Evolutionary conservation across 2,888 invertebrate species (phyloP).

Genomic region (Dorcus hopei): DNA sequence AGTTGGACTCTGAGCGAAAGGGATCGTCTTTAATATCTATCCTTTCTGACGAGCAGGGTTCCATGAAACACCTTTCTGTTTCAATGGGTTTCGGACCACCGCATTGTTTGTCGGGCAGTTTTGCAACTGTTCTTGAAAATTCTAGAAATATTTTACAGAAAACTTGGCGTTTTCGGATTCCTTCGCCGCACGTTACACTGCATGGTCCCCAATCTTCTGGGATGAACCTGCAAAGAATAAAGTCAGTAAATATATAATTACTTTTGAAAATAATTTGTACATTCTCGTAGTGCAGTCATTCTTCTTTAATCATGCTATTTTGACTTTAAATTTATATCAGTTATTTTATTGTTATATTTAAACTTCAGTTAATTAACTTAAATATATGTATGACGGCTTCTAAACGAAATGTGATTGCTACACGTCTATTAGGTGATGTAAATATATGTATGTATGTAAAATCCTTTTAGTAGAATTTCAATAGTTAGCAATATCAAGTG

Average conservation of each 20-base stretch:
- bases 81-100: conserved; percentile 80
- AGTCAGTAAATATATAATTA: neutral
- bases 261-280: neutral
- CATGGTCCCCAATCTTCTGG: conserved; percentile 92
- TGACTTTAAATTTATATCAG: neutral
- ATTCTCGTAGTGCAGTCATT: conserved; percentile 11
- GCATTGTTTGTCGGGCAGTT: conserved; percentile 84
- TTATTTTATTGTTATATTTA: neutral
- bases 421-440: too few species aligned
- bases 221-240: conserved; percentile 68
- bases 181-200: conserved; percentile 76
- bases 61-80: conserved; percentile 76
- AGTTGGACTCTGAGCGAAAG: conserved; percentile 32
- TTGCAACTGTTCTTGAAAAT: conserved; percentile 84
- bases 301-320: conserved; percentile 14
- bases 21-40: conserved; percentile 56
- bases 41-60: conserved; percentile 63
- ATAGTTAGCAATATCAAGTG: too few species aligned
- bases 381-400: too few species aligned
- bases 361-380: too few species aligned
- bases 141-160: conserved; percentile 93
- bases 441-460: too few species aligned
- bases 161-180: conserved; percentile 80
- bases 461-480: too few species aligned
- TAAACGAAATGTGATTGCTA: too few species aligned